Conservation (phyloP, 2,888 invertebrate genomes). For the Acleris literana region DNA sequence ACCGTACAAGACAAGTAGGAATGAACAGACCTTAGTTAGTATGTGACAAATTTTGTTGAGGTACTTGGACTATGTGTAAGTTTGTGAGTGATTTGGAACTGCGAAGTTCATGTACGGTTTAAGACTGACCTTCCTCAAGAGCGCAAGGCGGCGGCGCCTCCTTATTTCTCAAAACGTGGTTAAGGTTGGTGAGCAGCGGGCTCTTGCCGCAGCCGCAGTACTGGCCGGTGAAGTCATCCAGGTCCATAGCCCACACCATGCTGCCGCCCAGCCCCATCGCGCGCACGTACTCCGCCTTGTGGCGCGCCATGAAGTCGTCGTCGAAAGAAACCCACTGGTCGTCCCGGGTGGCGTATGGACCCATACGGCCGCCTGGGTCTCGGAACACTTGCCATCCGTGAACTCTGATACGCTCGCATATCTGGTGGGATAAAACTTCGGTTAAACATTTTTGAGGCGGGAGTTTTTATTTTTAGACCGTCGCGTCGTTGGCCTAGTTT, state of each 20-base stretch:
- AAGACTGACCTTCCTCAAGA: conserved; percentile 69
- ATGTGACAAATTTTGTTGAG: no score
- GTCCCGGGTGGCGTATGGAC: conserved; percentile 91
- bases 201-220: conserved; percentile 91
- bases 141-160: conserved; percentile 83
- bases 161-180: conserved; percentile 89
- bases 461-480: no score
- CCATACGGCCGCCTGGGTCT: conserved; percentile 91
- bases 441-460: conserved; percentile 1
- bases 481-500: no score
- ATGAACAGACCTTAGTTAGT: no score
- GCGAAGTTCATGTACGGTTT: not conserved
- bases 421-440: conserved; percentile 72
- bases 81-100: not conserved
- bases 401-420: conserved; percentile 90
- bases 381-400: conserved; percentile 91
- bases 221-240: conserved; percentile 92
- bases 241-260: conserved; percentile 95
- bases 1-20: no score
- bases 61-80: no score
- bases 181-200: conserved; percentile 91
- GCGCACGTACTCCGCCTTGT: conserved; percentile 92
- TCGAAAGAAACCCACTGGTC: conserved; percentile 98
- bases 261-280: conserved; percentile 92
- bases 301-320: conserved; percentile 91